Conservation (phyloP, 2,113 vertebrate species). For the Galemys pyrenaicus region DNA sequence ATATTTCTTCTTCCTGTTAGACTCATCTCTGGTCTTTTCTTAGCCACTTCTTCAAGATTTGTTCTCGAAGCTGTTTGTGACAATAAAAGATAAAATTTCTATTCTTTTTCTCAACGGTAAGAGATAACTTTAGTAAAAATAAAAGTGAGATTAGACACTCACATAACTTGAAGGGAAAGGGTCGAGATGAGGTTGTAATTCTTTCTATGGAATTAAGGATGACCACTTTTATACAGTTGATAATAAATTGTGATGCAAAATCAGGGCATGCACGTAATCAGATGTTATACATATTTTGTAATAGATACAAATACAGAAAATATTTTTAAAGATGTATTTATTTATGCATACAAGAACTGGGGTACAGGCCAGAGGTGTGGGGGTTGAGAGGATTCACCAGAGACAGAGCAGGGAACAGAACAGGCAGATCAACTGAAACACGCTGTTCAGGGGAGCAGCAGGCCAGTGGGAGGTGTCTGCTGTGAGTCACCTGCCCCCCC, state of each 20-base stretch:
- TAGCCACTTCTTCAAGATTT: neutral
- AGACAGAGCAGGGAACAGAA: too few species aligned
- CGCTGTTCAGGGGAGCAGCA: too few species aligned
- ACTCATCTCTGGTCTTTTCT: neutral
- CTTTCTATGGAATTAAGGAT: neutral
- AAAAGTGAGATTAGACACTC: neutral
- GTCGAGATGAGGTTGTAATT: neutral
- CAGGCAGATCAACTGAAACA: too few species aligned
- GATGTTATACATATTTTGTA: slow-evolving; percentile 44
- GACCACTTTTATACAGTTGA: neutral
- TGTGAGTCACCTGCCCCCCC: too few species aligned
- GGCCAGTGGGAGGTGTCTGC: too few species aligned
- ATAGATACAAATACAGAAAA: neutral
- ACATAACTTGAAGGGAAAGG: neutral
- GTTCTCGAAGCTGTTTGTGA: neutral
- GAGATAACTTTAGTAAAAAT: neutral
- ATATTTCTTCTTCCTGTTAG: neutral
- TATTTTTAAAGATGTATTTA: too few species aligned
- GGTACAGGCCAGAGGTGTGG: too few species aligned
- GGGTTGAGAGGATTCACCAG: too few species aligned
- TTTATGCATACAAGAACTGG: too few species aligned
- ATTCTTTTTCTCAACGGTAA: neutral
- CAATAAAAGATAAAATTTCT: neutral
- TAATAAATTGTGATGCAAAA: neutral
- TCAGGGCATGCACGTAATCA: neutral